These are phyloP conservation scores for Ambastaia sidthimunki DNA, from an alignment of 2,797 vertebrate species.

Conservation along the genomic window DNA sequence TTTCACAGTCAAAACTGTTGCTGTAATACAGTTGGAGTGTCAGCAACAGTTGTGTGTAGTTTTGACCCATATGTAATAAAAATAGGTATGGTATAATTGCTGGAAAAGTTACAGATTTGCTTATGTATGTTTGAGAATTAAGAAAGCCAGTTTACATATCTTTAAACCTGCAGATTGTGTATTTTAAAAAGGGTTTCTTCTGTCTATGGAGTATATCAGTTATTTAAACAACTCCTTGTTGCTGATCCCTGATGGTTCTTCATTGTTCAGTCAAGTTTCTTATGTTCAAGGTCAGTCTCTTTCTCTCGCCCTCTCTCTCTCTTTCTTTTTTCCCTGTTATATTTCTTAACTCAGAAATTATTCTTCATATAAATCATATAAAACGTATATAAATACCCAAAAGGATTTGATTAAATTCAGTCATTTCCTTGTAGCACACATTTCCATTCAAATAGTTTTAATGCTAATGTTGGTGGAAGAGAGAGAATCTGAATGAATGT, in stretches of 20 bases:
- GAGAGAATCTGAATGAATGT: constrained; percentile 37
- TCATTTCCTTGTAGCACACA: constrained; percentile 63
- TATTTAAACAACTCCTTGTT: constrained; percentile 19
- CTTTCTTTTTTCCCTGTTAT: not conserved
- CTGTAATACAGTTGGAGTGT: not conserved
- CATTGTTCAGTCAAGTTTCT: constrained; percentile 44
- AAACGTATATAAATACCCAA: constrained; percentile 62
- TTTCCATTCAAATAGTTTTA: constrained; percentile 77
- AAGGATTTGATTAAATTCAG: constrained; percentile 70
- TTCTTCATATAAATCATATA: constrained; percentile 38
- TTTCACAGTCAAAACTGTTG: too few relatives aligned
- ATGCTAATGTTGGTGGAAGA: constrained; percentile 68
- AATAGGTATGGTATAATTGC: not conserved
- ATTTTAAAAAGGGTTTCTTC: not conserved
- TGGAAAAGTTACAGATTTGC: not conserved
- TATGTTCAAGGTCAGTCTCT: constrained; percentile 63
- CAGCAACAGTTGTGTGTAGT: not conserved
- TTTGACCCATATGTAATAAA: not conserved
- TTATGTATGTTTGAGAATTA: not conserved
- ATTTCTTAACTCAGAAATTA: constrained; percentile 42
- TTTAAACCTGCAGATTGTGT: not conserved
- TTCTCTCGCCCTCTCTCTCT: constrained; percentile 16
- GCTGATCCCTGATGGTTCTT: constrained; percentile 27
- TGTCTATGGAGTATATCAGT: not conserved
- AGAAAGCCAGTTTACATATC: not conserved